These are phyloP conservation scores for Lutraria lutraria DNA, from an alignment of 2,888 invertebrate genomes.

Conservation along the genomic window DNA sequence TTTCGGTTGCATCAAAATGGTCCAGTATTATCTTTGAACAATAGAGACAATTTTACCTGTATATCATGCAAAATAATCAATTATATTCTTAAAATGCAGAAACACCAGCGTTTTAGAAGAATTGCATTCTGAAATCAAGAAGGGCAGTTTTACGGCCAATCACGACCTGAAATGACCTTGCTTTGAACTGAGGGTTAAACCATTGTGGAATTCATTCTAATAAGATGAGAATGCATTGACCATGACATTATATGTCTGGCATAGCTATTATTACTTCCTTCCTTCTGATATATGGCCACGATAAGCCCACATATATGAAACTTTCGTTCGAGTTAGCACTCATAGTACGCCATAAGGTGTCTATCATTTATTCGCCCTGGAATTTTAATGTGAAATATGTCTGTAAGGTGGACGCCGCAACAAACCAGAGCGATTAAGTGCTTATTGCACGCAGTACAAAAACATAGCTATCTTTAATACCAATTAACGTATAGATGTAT, in stretches of 20 bases:
- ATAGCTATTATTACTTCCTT: slow-evolving; percentile 26
- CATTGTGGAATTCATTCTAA: neutral
- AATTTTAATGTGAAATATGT: neutral
- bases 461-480: too few relatives aligned
- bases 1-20: too few relatives aligned
- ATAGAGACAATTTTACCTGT: too few relatives aligned
- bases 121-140: too few relatives aligned
- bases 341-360: neutral
- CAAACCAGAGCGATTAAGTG: neutral
- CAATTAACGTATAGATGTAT: too few relatives aligned
- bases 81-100: too few relatives aligned
- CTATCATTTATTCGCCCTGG: neutral
- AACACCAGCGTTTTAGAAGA: too few relatives aligned
- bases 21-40: too few relatives aligned
- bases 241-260: slow-evolving; percentile 5
- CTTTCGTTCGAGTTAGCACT: too few relatives aligned
- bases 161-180: neutral
- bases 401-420: neutral
- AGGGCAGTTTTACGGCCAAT: neutral
- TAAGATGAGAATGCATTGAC: neutral
- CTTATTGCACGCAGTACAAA: too few relatives aligned
- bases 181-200: neutral
- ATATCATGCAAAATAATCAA: too few relatives aligned
- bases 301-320: slow-evolving; percentile 30
- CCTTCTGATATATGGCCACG: slow-evolving; percentile 29